Conservation (phyloP, 2,797 vertebrate species). For the Vipera latastei region DNA sequence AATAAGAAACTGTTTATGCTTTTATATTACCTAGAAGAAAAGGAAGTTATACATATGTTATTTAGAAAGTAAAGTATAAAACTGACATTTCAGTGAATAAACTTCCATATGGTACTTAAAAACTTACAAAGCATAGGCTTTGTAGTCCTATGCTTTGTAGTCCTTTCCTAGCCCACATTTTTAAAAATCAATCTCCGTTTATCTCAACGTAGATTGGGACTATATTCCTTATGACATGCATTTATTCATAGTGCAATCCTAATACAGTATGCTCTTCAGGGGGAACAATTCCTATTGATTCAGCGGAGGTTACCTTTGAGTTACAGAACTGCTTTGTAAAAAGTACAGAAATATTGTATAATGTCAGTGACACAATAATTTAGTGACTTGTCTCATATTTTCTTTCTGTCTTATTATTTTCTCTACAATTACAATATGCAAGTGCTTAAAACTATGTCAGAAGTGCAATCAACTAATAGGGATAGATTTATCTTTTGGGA, state of each 20-base stretch:
- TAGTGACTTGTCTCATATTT: background rate
- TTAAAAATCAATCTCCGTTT: background rate
- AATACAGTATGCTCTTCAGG: background rate
- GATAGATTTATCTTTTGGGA: slow-evolving; percentile 13
- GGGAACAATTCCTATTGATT: background rate
- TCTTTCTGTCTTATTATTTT: slow-evolving; percentile 4
- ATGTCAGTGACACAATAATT: slow-evolving; percentile 31
- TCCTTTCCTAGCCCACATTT: background rate
- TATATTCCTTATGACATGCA: slow-evolving; percentile 5
- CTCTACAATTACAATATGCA: slow-evolving; percentile 2
- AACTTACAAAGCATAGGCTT: background rate
- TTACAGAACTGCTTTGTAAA: background rate
- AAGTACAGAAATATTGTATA: background rate
- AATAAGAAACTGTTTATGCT: background rate
- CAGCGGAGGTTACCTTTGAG: background rate
- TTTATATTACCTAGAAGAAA: background rate
- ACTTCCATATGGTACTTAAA: background rate
- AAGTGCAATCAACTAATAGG: slow-evolving; percentile 15
- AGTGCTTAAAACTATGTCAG: background rate
- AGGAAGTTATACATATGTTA: background rate
- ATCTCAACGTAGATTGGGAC: background rate
- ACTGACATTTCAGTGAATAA: background rate
- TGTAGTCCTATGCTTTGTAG: background rate
- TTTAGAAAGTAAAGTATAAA: background rate
- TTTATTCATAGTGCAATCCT: background rate